Percentiles rank a stretch among this genome's conserved stretches.
phyloP scores from a whole-genome alignment of 2,888 invertebrate genomes.

The Orgyia antiqua region DNA sequence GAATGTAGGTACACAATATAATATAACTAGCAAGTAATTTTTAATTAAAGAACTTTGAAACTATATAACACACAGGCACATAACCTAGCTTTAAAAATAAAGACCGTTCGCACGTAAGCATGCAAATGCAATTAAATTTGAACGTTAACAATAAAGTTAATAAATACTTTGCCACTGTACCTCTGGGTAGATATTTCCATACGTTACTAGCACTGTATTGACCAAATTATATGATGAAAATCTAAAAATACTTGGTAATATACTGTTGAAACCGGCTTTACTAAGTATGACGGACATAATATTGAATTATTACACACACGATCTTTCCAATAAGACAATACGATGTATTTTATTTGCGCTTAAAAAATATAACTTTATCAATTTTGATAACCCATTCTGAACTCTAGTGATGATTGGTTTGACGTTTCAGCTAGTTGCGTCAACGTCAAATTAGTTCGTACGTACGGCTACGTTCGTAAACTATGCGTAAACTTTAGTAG shows the following conservation, averaged over 20 bases:
- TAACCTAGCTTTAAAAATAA: too few relatives aligned
- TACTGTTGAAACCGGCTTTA: conserved; percentile 36
- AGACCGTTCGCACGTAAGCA: too few relatives aligned
- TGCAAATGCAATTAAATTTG: too few relatives aligned
- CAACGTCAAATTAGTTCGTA: too few relatives aligned
- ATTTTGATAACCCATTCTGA: conserved; percentile 68
- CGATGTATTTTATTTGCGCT: conserved; percentile 36
- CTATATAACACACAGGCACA: too few relatives aligned
- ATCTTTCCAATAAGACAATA: conserved; percentile 21
- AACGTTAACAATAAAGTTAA: too few relatives aligned
- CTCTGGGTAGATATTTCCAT: conserved; percentile 49
- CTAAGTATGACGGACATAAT: conserved; percentile 51
- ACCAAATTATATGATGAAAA: conserved; percentile 26
- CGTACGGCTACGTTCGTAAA: too few relatives aligned
- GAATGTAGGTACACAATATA: conserved; percentile 5
- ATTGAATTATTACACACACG: conserved; percentile 20
- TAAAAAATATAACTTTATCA: conserved; percentile 44
- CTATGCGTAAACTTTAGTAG: too few relatives aligned
- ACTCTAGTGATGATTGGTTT: conserved; percentile 41
- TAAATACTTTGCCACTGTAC: conserved; percentile 35
- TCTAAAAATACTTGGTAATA: conserved; percentile 30
- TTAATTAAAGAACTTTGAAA: too few relatives aligned
- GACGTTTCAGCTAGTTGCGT: conserved; percentile 26
- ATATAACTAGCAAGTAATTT: too few relatives aligned
- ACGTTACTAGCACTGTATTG: conserved; percentile 27